Evolutionary conservation across 2,888 invertebrate species (phyloP), one percentile per base, ranked within the genome.

Genomic region (Cerastoderma edule): DNA sequence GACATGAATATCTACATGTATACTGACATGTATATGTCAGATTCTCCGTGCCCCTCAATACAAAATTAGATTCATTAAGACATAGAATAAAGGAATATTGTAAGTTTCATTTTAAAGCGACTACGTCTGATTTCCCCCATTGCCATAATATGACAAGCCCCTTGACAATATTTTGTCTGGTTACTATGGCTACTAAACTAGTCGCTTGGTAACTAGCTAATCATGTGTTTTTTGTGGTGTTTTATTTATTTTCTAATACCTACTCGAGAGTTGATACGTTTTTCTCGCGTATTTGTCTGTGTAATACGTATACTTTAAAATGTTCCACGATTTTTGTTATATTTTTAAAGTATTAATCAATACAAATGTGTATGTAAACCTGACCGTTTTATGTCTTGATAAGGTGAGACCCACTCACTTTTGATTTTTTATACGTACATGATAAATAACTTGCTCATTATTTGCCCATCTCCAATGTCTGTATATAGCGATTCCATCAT

Each of bases 401-500:
- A 53, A 22, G 27, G 56, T 56, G 56, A 56, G 4, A 28, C n/a
- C 8, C 28, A 32, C 32, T 56, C 56, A 56, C 56, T 56, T 56
- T 8, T 10, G n/a, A 32, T 30, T 56, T 56, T 56, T 56, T 56
- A 56, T 56, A 56, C 56, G 19, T 56, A 56, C 28, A 56, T 56
- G 56, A 56, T 19, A 56, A n/a, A 56, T 56, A 24, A 56, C 56
- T 56, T 56, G 56, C 56, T 56, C 56, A 56, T 56, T 56, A n/a
- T n/a, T 56, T n/a, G 16, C 56, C 56, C 32, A 32, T 56, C 56
- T 56, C 56, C 56, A 56, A 53, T 56, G 32, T 56, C 3, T 56
- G 56, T 56, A 56, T 56, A 56, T 56, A 56, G 32, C 32, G 56
- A 30, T 5, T 24, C 27, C 53, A 13, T 24, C n/a, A n/a, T n/a